Evolutionary conservation across 2,113 vertebrate genomes (phyloP).

Genomic region (Paedocypris sp.): DNA sequence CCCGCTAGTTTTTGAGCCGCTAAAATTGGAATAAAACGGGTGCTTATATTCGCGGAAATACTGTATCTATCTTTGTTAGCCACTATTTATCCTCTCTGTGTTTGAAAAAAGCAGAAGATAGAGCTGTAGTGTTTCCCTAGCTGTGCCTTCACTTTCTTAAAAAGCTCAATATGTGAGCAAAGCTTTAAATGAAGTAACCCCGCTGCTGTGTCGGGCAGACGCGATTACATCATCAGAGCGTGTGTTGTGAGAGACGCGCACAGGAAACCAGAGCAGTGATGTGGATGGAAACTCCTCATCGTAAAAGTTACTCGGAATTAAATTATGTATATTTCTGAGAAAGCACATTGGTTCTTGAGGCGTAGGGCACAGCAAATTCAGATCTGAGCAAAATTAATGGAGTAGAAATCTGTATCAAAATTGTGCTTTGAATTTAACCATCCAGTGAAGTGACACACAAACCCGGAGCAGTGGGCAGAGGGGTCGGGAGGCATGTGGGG

Average conservation of each 20-base stretch:
- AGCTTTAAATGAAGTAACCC: not conserved
- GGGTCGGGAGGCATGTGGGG: too few relatives aligned
- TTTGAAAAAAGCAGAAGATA: not conserved
- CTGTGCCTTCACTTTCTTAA: not conserved
- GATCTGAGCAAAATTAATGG: not conserved
- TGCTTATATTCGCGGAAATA: too few relatives aligned
- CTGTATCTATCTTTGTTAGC: too few relatives aligned
- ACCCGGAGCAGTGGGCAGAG: too few relatives aligned
- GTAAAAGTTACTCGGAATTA: not conserved
- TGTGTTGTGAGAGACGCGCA: not conserved
- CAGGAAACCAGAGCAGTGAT: not conserved
- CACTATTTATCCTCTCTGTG: too few relatives aligned
- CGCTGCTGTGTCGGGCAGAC: not conserved
- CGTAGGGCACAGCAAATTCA: not conserved
- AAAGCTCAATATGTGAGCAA: not conserved
- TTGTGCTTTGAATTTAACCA: too few relatives aligned
- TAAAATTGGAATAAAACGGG: too few relatives aligned
- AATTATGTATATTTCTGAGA: not conserved
- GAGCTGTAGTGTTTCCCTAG: not conserved
- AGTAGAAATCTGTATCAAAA: too few relatives aligned
- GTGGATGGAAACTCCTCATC: constrained; percentile 14
- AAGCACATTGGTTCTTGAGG: not conserved
- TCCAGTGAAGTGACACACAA: too few relatives aligned
- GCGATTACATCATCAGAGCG: constrained; percentile 3
- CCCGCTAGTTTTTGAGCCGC: too few relatives aligned